These are phyloP conservation scores for Ochotona princeps DNA, from an alignment of 2,113 vertebrate species.

Conservation along the genomic window DNA sequence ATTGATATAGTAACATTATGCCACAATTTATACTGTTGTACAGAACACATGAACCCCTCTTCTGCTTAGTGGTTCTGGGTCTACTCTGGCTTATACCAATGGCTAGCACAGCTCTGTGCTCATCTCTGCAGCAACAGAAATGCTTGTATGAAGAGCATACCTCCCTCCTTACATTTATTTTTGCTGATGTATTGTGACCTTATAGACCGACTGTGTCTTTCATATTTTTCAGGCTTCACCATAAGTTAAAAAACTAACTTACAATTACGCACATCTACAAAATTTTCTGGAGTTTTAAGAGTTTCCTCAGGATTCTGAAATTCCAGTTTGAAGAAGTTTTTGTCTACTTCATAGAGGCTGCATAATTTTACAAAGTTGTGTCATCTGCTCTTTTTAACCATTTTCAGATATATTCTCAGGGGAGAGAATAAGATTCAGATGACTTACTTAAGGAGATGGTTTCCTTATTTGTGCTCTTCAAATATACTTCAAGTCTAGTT, in stretches of 20 bases:
- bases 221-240: conserved; percentile 1
- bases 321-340: conserved; percentile 11
- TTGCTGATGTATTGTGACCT: not conserved
- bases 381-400: not conserved
- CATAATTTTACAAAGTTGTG: not conserved
- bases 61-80: not conserved
- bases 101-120: not conserved
- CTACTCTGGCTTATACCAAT: not conserved
- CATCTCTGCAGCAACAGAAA: not conserved
- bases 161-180: not conserved
- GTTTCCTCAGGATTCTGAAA: not conserved
- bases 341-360: not conserved
- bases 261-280: not conserved
- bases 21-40: not conserved
- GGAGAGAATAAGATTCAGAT: not conserved
- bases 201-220: not conserved
- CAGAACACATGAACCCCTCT: not conserved
- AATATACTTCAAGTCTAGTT: not conserved
- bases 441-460: not conserved
- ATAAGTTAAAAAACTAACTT: not conserved
- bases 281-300: not conserved
- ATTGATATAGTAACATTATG: not conserved
- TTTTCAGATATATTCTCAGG: conserved; percentile 15
- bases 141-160: not conserved
- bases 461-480: not conserved